Conservation (phyloP, 1,140 invertebrate species). For the Mylabris phalerata region DNA sequence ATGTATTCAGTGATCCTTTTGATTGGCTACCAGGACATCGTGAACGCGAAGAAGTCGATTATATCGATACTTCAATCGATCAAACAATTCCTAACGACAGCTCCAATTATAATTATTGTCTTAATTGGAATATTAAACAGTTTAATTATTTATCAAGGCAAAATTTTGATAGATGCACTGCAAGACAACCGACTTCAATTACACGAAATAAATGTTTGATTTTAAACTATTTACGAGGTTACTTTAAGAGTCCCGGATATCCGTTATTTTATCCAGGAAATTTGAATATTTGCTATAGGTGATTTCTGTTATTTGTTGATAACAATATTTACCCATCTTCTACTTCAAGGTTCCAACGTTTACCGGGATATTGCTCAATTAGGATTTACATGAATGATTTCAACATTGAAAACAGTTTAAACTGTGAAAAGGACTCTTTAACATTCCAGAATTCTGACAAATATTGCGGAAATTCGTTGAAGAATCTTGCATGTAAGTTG, state of each 20-base stretch:
- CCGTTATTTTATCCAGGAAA: conserved; percentile 33
- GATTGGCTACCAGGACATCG: conserved; percentile 3
- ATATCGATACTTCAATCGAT: conserved; percentile 25
- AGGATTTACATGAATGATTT: conserved; percentile 25
- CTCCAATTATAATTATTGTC: conserved; percentile 20
- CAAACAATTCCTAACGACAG: conserved; percentile 15
- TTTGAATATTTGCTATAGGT: conserved; percentile 35
- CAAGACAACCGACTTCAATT: conserved; percentile 2
- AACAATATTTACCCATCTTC: neutral
- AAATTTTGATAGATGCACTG: conserved; percentile 13
- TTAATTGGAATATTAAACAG: conserved; percentile 24
- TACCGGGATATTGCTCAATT: conserved; percentile 28
- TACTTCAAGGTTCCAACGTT: conserved; percentile 21
- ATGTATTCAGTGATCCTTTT: conserved; percentile 28
- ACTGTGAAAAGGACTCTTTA: conserved; percentile 28
- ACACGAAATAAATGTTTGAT: conserved; percentile 21
- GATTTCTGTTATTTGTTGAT: conserved; percentile 5
- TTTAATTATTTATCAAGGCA: conserved; percentile 9
- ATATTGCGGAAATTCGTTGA: conserved; percentile 17
- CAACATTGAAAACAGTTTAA: conserved; percentile 22
- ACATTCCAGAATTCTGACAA: conserved; percentile 13
- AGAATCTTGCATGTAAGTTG: neutral
- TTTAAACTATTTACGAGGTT: conserved; percentile 29
- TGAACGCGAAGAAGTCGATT: conserved; percentile 30
- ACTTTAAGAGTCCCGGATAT: conserved; percentile 34